A percentile compares a stretch with the other conserved stretches of the same genome.
Conservation (phyloP, 2,797 vertebrate species). For the Sebastiscus tertius region DNA sequence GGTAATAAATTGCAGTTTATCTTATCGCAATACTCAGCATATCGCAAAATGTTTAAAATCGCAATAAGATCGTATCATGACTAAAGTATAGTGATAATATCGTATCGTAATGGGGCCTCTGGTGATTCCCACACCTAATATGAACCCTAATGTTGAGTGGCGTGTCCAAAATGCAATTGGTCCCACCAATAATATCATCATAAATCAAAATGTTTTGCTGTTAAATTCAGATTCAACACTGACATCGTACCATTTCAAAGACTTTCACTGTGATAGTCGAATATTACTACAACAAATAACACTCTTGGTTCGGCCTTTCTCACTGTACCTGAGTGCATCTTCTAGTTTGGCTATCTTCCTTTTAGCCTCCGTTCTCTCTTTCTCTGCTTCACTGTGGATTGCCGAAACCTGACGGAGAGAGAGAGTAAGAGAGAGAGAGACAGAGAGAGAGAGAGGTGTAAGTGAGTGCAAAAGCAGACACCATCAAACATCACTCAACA, state of each 20-base stretch:
- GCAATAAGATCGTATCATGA: too few species aligned
- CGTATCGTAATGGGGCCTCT: too few species aligned
- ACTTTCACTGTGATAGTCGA: background rate
- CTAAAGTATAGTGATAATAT: too few species aligned
- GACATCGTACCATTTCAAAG: too few species aligned
- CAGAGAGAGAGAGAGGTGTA: slow-evolving; percentile 2
- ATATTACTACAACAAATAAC: background rate
- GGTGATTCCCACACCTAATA: too few species aligned
- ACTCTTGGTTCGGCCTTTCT: background rate
- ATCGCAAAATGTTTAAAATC: too few species aligned
- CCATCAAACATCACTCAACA: slow-evolving; percentile 69
- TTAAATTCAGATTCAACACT: background rate
- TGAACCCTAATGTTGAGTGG: background rate
- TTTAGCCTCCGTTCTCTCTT: slow-evolving; percentile 82
- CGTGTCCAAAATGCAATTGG: background rate
- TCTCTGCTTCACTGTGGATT: slow-evolving; percentile 85
- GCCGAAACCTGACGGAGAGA: slow-evolving; percentile 80
- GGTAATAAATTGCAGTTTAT: too few species aligned
- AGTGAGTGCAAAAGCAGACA: slow-evolving; percentile 51
- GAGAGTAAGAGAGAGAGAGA: background rate
- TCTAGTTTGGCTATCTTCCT: slow-evolving; percentile 87
- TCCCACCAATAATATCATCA: background rate
- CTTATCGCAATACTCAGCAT: too few species aligned
- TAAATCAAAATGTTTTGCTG: background rate
- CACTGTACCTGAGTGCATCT: slow-evolving; percentile 85